phyloP scores from a whole-genome alignment of 35 echinoderm and acorn worm genomes.

The Amphiura filiformis region DNA sequence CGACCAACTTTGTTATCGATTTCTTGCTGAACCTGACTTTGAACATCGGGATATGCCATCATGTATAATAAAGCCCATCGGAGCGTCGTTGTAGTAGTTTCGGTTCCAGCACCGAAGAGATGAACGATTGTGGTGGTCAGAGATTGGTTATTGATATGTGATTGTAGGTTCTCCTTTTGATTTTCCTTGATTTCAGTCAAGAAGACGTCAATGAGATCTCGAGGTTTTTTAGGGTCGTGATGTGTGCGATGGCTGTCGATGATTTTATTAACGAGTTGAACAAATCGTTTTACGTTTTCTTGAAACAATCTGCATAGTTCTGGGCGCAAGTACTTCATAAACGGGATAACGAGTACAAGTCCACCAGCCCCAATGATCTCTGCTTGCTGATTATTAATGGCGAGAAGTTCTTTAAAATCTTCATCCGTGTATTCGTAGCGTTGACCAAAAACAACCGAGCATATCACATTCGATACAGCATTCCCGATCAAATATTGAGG shows the following conservation, averaged over 20 bases:
- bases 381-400: neutral
- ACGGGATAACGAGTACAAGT: neutral
- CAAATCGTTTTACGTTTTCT: neutral
- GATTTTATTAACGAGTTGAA: neutral
- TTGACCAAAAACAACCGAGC: conserved; percentile 46
- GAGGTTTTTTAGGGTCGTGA: conserved; percentile 42
- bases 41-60: conserved; percentile 60
- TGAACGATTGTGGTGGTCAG: conserved; percentile 33
- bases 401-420: conserved; percentile 35
- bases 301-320: neutral
- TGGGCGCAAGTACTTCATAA: conserved; percentile 16
- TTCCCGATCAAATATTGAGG: neutral
- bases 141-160: conserved; percentile 37
- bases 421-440: conserved; percentile 53
- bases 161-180: neutral
- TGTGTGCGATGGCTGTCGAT: conserved; percentile 47
- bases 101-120: conserved; percentile 65
- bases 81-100: conserved; percentile 63
- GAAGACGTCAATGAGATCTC: conserved; percentile 70
- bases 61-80: conserved; percentile 80
- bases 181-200: conserved; percentile 32
- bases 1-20: conserved; percentile 57
- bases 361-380: conserved; percentile 31
- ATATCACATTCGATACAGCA: conserved; percentile 50
- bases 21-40: conserved; percentile 61